Evolutionary conservation across 64 coral and sea anemone genomes (phyloP), one percentile per base, ranked within the genome.

Genomic region (Trachythela sp.): DNA sequence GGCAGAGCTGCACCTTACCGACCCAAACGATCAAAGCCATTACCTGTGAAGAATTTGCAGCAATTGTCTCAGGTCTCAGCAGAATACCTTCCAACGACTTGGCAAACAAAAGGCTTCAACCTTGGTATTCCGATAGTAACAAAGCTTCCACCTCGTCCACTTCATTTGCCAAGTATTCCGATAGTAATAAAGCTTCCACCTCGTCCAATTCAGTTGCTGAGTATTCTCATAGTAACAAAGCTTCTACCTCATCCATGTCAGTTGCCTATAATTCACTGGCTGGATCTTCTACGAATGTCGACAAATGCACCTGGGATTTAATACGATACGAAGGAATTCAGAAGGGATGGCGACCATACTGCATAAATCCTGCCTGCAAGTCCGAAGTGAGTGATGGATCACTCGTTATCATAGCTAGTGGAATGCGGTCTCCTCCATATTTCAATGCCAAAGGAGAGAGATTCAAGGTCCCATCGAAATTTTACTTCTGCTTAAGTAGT

Each of bases 381-480:
- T 45, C 48, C 30, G 35, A 54, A 37, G 39, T 87, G 24, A 24
- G 8, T 60, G 39, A 54, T 60, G 10, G 39, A 31, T 15, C 41
- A 71, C 83, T 91, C 38, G 58, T 86, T 48, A 86, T 86, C 15
- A 40, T 86, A 1, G 90, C 90, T 26, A 17, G 30, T 91, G 84
- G 54, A 37, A 71, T 84, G 77, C 85, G 90, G 84, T 91, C 90
- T 13, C 90, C 59, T 34, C 90, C 90, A 75, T 56, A 91, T 71
- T 58, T 85, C 4, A 86, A 91, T 75, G 85, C 84, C 22, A 91
- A 91, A 59, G 89, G 58, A 20, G 89, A 90, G 39, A 90, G 60
- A 24, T 90, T 91, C 85, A 75, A 43, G 22, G 45, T 86, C 85
- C 84, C 90, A 17, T 86, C 84, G 15, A 91, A 91, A 86, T 91